Percentiles rank a stretch among this genome's conserved stretches.
Conservation (phyloP, 1,140 invertebrate species). For the Danaus plexippus region DNA sequence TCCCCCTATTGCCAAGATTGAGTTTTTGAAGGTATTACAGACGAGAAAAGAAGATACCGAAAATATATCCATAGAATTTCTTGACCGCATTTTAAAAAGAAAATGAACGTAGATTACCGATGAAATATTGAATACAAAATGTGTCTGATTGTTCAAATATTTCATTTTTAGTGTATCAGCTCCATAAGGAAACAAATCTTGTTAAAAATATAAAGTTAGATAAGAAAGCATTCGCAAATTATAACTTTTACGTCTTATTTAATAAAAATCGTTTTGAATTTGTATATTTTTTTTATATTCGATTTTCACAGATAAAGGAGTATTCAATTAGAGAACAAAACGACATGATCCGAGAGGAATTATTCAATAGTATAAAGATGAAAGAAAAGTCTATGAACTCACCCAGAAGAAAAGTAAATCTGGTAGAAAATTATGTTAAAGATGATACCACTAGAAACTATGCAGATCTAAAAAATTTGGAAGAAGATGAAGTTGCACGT, state of each 20-base stretch:
- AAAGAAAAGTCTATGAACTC: slow-evolving; percentile 44
- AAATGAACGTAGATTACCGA: too few species aligned
- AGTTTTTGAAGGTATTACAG: slow-evolving; percentile 82
- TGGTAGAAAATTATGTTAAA: slow-evolving; percentile 27
- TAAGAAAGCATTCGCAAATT: background rate
- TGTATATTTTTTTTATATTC: background rate
- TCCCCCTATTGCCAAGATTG: slow-evolving; percentile 89
- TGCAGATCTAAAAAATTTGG: slow-evolving; percentile 46
- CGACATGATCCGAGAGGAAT: slow-evolving; percentile 45
- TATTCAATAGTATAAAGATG: slow-evolving; percentile 32
- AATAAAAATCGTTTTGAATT: background rate
- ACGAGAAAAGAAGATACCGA: too few species aligned
- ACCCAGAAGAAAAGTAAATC: slow-evolving; percentile 30
- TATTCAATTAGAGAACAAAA: slow-evolving; percentile 58
- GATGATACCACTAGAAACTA: slow-evolving; percentile 39
- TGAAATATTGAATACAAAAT: too few species aligned
- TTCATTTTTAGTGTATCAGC: too few species aligned
- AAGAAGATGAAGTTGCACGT: slow-evolving; percentile 52
- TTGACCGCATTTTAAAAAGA: too few species aligned
- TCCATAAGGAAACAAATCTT: background rate
- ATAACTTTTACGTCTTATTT: too few species aligned
- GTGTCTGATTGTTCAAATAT: too few species aligned
- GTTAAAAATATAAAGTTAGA: background rate
- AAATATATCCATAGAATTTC: too few species aligned
- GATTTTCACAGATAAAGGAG: slow-evolving; percentile 47